These are phyloP conservation scores for Athalia circularis DNA, from an alignment of 2,888 invertebrate genomes.

Conservation along the genomic window DNA sequence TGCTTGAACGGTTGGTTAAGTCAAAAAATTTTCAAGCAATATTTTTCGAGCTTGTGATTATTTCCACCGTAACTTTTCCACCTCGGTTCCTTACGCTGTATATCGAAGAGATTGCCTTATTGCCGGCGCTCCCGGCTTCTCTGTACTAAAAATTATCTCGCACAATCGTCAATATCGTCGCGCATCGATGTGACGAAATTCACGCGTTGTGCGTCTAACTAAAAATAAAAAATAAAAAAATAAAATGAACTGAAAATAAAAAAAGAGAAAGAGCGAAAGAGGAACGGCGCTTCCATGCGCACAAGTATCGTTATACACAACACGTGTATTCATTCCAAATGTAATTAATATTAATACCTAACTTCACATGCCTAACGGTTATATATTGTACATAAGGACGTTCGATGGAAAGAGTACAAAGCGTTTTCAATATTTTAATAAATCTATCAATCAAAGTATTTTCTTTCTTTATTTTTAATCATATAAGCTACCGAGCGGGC, in stretches of 20 bases:
- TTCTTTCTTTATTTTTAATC: not conserved
- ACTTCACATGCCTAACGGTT: not conserved
- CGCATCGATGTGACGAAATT: not conserved
- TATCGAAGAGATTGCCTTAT: constrained; percentile 8
- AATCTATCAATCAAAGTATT: constrained; percentile 9
- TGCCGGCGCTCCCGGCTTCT: constrained; percentile 31
- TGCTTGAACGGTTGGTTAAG: not conserved
- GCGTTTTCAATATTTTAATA: constrained; percentile 24
- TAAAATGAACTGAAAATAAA: not conserved
- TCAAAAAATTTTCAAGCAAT: constrained; percentile 22
- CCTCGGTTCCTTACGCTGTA: not conserved
- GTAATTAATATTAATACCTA: constrained; percentile 28
- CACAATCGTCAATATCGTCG: not conserved
- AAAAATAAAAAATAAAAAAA: not conserved
- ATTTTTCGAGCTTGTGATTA: constrained; percentile 20
- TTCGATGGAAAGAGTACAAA: constrained; percentile 39
- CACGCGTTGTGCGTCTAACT: not conserved
- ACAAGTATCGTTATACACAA: constrained; percentile 19
- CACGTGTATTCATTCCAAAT: constrained; percentile 36
- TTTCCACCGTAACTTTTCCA: constrained; percentile 18
- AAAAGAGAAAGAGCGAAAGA: not conserved
- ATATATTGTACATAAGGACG: constrained; percentile 25
- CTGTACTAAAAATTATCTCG: not conserved
- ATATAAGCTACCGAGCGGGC: not conserved
- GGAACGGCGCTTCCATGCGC: constrained; percentile 32